Evolutionary conservation across 2,888 invertebrate species (phyloP).

Genomic region (Scaptodrosophila latifasciaeformis): DNA sequence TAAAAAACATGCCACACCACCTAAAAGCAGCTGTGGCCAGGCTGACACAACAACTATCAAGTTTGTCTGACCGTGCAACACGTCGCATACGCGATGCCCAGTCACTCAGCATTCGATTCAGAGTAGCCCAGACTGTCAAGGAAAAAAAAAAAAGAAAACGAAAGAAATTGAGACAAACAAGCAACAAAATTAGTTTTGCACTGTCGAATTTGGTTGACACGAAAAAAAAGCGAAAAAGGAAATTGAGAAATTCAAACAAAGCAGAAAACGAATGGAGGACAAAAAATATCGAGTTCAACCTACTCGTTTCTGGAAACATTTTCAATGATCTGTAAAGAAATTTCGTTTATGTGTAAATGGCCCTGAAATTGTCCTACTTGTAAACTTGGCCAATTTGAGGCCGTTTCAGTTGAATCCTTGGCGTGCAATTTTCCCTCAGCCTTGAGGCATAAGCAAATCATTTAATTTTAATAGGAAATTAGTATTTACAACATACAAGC

Average conservation of each 20-base stretch:
- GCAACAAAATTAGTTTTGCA: constrained; percentile 32
- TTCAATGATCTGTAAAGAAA: no score
- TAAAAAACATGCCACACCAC: constrained; percentile 19
- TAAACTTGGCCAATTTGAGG: background rate
- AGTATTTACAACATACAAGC: constrained; percentile 46
- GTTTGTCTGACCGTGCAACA: constrained; percentile 37
- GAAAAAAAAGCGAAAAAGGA: background rate
- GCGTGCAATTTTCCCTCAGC: background rate
- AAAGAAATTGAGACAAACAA: constrained; percentile 24
- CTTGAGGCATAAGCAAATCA: constrained; percentile 6
- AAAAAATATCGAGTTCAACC: no score
- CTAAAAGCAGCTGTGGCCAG: no score
- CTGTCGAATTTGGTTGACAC: constrained; percentile 4
- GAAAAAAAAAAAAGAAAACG: background rate
- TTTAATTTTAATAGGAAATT: constrained; percentile 47
- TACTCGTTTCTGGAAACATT: no score
- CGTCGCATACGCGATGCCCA: constrained; percentile 31
- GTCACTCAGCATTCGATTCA: constrained; percentile 14
- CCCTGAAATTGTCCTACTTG: background rate
- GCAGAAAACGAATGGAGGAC: no score
- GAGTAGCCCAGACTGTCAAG: background rate
- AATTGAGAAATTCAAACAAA: no score
- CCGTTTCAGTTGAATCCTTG: background rate
- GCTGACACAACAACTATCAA: constrained; percentile 12
- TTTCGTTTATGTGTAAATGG: no score